Evolutionary conservation across 92 coral and sea anemone species (phyloP), one percentile per base, ranked within the genome.

Genomic region (Parazoanthus darwini): DNA sequence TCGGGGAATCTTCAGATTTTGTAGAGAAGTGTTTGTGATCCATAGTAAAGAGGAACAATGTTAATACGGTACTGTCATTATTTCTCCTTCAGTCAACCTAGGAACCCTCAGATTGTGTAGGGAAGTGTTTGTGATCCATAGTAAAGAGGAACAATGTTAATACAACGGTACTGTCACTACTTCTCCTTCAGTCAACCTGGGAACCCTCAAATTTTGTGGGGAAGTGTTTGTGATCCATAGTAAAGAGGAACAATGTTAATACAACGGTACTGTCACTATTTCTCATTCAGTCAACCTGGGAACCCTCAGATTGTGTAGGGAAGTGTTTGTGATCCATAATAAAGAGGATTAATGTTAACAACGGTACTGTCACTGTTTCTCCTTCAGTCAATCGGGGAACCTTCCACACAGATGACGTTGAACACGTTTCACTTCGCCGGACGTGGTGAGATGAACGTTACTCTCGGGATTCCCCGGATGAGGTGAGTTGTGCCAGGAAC

Each of bases 351-450:
- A 44, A 9, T 44, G 50, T 4, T 44, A 44, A 44, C 50, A 44
- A 1, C 14, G 65, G 13, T 22, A 3, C n/a, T 63, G 70, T 14
- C 70, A 23, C 22, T 14, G 14, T 54, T 54, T 65, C 85, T 42
- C 56, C 63, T 82, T 18, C 86, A 96, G 99, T 96, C 99, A 43
- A 96, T 96, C 71, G 99, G 99, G 16, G 99, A 96, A 59, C 99
- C 99, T 5, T 96, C 99, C 46, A 96, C 99, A 5, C 99, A 96
- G 90, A 96, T 96, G 99, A 96, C 99, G 43, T 90, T 96, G 74
- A 96, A 96, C 92, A 96, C 99, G 39, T 96, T 96, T 89, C 99
- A 96, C 89, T 96, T 96, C 63, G 99, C 99, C 54, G 99, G 99
- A 76, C 99, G 99, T 81, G 99, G 98, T 79, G 99, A 96, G 78